phyloP scores from a whole-genome alignment of 2,888 invertebrate species.

The Agrotis ipsilon region DNA sequence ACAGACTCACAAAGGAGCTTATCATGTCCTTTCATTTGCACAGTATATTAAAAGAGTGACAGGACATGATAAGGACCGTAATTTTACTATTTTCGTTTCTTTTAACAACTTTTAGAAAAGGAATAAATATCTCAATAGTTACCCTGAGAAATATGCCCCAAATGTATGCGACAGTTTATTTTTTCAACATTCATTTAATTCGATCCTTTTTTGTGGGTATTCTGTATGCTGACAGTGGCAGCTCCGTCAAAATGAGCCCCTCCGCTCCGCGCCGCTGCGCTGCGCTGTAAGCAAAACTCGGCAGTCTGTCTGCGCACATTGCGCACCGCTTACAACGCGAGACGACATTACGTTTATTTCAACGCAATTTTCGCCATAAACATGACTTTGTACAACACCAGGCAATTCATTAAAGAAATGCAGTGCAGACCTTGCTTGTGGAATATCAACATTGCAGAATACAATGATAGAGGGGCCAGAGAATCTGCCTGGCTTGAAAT shows the following conservation, averaged over 20 bases:
- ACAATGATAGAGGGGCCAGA: constrained; percentile 58
- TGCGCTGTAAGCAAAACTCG: constrained; percentile 35
- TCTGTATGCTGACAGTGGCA: constrained; percentile 13
- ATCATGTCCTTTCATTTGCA: neutral
- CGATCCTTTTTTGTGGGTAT: neutral
- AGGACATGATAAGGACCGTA: too few relatives aligned
- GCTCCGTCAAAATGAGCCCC: constrained; percentile 37
- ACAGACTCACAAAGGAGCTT: neutral
- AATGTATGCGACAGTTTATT: too few relatives aligned
- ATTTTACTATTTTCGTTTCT: neutral
- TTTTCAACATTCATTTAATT: neutral
- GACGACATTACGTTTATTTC: constrained; percentile 16
- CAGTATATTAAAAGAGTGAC: neutral
- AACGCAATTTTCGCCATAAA: constrained; percentile 23
- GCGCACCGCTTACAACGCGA: constrained; percentile 30
- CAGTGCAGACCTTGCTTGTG: constrained; percentile 61
- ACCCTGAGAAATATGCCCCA: too few relatives aligned
- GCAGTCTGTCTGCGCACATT: constrained; percentile 46
- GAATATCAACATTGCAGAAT: constrained; percentile 55
- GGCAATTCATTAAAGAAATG: constrained; percentile 59
- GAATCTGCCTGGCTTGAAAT: constrained; percentile 60
- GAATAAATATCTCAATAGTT: too few relatives aligned
- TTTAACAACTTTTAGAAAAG: too few relatives aligned
- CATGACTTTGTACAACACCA: constrained; percentile 58
- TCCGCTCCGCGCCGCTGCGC: constrained; percentile 26